Evolutionary conservation across 2,113 vertebrate genomes (phyloP), one percentile per base, ranked within the genome.

Genomic region (Chaetodon auriga): DNA sequence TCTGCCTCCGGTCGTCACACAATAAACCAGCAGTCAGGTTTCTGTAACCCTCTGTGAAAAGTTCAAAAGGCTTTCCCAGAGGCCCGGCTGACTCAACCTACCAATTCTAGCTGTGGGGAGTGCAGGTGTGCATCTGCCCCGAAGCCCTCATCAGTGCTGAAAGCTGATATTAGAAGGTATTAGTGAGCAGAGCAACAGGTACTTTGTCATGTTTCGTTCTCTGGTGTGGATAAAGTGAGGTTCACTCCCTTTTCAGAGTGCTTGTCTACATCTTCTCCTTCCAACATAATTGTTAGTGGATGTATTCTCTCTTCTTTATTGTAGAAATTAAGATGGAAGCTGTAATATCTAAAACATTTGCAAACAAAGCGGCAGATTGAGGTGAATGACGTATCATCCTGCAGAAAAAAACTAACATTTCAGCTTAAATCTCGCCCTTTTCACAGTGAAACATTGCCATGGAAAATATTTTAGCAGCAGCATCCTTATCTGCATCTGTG

Each of bases 151-250:
- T 81, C 72, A 46, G 80, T 49, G 79, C 82, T 92, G 91, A 93
- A 93, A 93, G 91, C 83, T 92, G 89, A 92, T 87, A 92, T 92
- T 90, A 91, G 74, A 57, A 80, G 88, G 88, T 80, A 89, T 93
- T 92, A 92, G 80, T 74, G 74, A 90, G 84, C 5, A 6, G 48
- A 68, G 87, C 81, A 92, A 83, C 90, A 82, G 86, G 85, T 83
- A 91, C 75, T 90, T 91, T 90, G 83, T 85, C 66, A 73, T 76
- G 84, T 89, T 87, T 86, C 73, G 19, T 68, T 80, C 75, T 71
- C 41, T 57, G 58, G 58, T 7, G 55, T 69, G 30, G 49, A 77
- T 84, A 65, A 82, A 79, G 21, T 45, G 68, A 35, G 43, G 80
- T 61, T 73, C 68, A 30, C 61, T 55, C 19, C 12, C 64, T 46